Conservation (phyloP, 2,797 vertebrate genomes). For the Sebastolobus alascanus region DNA sequence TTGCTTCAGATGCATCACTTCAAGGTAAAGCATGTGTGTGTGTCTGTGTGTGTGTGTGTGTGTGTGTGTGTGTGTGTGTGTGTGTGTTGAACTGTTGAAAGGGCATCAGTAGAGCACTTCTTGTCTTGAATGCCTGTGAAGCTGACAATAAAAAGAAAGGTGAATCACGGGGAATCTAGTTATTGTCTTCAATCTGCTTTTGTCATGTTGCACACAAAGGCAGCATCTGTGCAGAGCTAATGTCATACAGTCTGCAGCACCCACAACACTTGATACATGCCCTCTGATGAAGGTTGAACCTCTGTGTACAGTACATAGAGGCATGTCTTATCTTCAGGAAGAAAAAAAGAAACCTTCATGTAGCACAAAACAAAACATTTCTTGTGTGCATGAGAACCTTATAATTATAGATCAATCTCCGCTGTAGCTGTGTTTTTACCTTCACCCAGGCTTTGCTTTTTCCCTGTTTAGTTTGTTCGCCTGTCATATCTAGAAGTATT, state of each 20-base stretch:
- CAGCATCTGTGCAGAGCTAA: constrained; percentile 5
- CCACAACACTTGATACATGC: background rate
- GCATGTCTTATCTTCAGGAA: constrained; percentile 7
- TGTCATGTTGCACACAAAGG: constrained; percentile 36
- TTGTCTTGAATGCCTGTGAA: constrained; percentile 39
- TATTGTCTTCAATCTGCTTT: constrained; percentile 28
- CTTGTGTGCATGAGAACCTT: constrained; percentile 1
- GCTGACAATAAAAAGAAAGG: constrained; percentile 33
- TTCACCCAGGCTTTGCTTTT: background rate
- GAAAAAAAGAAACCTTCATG: constrained; percentile 1
- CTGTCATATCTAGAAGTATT: background rate
- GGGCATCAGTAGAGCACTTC: constrained; percentile 23
- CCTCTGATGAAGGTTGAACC: constrained; percentile 15
- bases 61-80: constrained; percentile 11
- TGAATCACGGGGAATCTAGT: constrained; percentile 8
- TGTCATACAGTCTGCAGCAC: background rate
- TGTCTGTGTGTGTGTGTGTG: no score
- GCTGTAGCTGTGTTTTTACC: background rate
- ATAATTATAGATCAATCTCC: constrained; percentile 16
- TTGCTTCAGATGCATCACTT: constrained; percentile 51
- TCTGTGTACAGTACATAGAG: background rate
- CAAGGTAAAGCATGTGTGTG: constrained; percentile 32
- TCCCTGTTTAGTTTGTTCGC: background rate
- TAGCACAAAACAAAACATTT: constrained; percentile 4
- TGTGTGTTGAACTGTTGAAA: constrained; percentile 31